These are phyloP conservation scores for Euwallacea similis DNA, from an alignment of 1,140 invertebrate species.

Conservation along the genomic window DNA sequence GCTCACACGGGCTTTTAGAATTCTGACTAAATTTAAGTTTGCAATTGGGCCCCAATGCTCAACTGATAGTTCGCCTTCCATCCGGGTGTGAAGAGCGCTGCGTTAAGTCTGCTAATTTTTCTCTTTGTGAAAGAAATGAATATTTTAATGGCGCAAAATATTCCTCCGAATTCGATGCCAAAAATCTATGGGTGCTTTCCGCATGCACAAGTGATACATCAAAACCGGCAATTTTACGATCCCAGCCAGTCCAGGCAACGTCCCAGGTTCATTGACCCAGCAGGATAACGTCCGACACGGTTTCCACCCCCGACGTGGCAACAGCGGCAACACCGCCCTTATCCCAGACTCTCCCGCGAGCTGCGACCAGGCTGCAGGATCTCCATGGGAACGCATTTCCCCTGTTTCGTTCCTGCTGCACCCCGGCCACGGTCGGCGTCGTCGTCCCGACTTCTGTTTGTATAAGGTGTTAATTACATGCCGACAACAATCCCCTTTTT, in stretches of 20 bases:
- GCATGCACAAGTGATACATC: too few species aligned
- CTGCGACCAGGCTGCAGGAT: slow-evolving; percentile 28
- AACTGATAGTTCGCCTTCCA: too few species aligned
- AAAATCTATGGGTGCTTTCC: neutral
- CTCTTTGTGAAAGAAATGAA: too few species aligned
- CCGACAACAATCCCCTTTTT: too few species aligned
- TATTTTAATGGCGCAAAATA: too few species aligned
- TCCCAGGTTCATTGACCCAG: slow-evolving; percentile 15
- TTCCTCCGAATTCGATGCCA: neutral
- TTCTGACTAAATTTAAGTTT: too few species aligned
- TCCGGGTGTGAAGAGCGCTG: too few species aligned
- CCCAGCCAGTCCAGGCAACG: neutral
- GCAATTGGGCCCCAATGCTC: too few species aligned
- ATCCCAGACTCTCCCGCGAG: slow-evolving; percentile 22
- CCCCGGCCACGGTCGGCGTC: slow-evolving; percentile 1
- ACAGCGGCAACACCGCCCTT: neutral
- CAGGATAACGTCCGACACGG: slow-evolving; percentile 13
- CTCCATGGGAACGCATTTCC: slow-evolving; percentile 34
- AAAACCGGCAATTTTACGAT: too few species aligned
- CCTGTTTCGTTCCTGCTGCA: slow-evolving; percentile 22
- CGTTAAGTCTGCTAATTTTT: too few species aligned
- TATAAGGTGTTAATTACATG: neutral
- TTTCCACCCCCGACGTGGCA: slow-evolving; percentile 1
- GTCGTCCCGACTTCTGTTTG: neutral
- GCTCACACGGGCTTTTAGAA: too few species aligned